A percentile compares a stretch with the other conserved stretches of the same genome.
phyloP scores from a whole-genome alignment of 2,113 vertebrate species.

The Aegithalos caudatus region DNA sequence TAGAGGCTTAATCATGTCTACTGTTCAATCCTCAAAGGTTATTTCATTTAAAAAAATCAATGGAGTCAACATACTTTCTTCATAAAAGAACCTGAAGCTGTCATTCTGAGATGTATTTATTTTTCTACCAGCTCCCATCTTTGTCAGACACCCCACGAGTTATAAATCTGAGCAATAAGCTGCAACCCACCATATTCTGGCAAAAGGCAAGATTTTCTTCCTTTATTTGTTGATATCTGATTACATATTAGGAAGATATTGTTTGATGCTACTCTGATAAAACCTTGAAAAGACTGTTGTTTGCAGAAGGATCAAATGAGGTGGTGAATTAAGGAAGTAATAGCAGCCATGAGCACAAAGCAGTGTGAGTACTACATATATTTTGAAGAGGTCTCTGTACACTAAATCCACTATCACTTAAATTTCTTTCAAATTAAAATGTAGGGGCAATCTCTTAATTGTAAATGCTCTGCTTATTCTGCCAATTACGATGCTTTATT shows the following conservation, averaged over 20 bases:
- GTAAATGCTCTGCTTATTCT: neutral
- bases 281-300: neutral
- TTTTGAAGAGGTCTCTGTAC: neutral
- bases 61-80: neutral
- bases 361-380: neutral
- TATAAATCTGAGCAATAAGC: neutral
- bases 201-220: neutral
- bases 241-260: neutral
- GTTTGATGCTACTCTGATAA: neutral
- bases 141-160: neutral
- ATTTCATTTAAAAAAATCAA: neutral
- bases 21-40: conserved; percentile 28
- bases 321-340: neutral
- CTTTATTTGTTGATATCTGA: neutral
- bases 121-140: neutral
- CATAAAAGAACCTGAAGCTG: neutral
- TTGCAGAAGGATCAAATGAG: neutral
- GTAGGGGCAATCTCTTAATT: neutral
- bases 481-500: neutral
- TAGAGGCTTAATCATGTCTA: conserved; percentile 1
- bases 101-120: neutral
- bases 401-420: neutral
- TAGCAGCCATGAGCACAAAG: neutral
- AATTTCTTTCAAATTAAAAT: conserved; percentile 3
- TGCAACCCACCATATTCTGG: neutral